Base-by-base conservation (phyloP, 2,113 vertebrate genomes). In the Hippopotamus amphibius region DNA sequence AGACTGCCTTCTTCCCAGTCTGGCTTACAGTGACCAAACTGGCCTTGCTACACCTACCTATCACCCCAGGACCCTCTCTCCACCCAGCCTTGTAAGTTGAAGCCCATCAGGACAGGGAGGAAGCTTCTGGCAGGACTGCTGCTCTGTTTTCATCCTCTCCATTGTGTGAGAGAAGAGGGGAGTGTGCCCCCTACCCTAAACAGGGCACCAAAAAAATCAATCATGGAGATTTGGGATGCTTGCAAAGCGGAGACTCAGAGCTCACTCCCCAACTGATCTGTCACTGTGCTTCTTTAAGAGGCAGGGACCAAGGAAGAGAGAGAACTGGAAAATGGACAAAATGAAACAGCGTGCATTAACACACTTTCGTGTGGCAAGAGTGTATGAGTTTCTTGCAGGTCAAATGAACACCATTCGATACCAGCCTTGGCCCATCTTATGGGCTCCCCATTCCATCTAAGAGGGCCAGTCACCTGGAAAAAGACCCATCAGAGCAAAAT, bases 131-230 rank as follows among this genome's bases (percentile, higher is more conserved):
- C 5, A 33, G 30, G 30, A 80, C 6, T 43, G 24, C 12, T 63
- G 33, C 53, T 48, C 14, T 6, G 3, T 76, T 84, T 26, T 55
- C 33, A 17, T 41, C 16, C 37, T 10, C 2, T 65, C 21, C 77
- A 41, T 33, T 28, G 22, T 37, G 33, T 8, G 21, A 50, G 11
- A 48, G 15, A 41, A n/a, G 9, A 48, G 50, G 21, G 33, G 15
- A 61, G 5, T 48, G 0, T 4, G 6, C 1, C 7, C 21, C 3
- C 2, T 41, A 22, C 28, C 3, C 30, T 41, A 69, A 80, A 15
- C 6, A 46, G 5, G 21, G 13, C 22, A 10, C n/a, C 17, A 82
- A 66, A 19, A 59, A 65, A 81, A 48, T n/a, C n/a, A 85, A 12
- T 57, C 33, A 33, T 22, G 33, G 57, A 80, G 5, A 90, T 69